A percentile compares a stretch with the other conserved stretches of the same genome.
Conservation (phyloP, 2,113 vertebrate species). For the Megaceryle maxima region DNA sequence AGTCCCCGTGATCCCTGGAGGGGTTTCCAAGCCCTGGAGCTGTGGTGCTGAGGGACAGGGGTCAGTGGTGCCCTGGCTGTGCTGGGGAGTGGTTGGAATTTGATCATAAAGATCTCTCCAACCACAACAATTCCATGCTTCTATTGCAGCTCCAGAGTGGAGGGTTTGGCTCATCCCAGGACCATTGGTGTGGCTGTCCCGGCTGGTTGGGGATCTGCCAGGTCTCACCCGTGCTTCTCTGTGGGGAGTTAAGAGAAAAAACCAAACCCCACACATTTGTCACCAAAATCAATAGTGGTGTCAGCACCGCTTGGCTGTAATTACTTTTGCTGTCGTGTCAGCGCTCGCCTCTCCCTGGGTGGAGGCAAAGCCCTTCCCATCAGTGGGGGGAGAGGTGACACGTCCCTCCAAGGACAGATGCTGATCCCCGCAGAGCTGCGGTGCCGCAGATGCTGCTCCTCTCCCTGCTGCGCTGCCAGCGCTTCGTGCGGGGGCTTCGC, state of each 20-base stretch:
- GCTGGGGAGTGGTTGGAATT: not conserved
- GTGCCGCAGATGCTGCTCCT: not conserved
- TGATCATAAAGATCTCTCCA: not conserved
- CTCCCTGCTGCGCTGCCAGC: not conserved
- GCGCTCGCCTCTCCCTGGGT: fast-evolving
- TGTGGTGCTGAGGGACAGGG: not conserved
- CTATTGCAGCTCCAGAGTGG: not conserved
- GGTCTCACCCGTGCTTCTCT: not conserved
- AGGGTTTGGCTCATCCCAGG: not conserved
- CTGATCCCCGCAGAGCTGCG: not conserved
- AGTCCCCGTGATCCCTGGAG: not conserved
- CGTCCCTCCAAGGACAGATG: not conserved
- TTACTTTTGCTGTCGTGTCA: not conserved
- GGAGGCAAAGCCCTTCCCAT: not conserved
- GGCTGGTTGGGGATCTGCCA: not conserved
- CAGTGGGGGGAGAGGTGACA: not conserved
- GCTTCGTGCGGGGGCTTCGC: too few relatives aligned
- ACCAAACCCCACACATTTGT: not conserved
- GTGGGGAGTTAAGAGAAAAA: not conserved
- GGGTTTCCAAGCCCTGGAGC: not conserved
- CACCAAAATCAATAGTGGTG: not conserved
- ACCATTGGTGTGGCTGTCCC: fast-evolving
- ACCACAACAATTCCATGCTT: not conserved
- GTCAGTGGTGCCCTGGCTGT: not conserved
- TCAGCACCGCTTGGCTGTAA: not conserved